A percentile compares a stretch with the other conserved stretches of the same genome.
phyloP scores from a whole-genome alignment of 1,140 invertebrate genomes.

The Gonatopus flavifemur region DNA sequence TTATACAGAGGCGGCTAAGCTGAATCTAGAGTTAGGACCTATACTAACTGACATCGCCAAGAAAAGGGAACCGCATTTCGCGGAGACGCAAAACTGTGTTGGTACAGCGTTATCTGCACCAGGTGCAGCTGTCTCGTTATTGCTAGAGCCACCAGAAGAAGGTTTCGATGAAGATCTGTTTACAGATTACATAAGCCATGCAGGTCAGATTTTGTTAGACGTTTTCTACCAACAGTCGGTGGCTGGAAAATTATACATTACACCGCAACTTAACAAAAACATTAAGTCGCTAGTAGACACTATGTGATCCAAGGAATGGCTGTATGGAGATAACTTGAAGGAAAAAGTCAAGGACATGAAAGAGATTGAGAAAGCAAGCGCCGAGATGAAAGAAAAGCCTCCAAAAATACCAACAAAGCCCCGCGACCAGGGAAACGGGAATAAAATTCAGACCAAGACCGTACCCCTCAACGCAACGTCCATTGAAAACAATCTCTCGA shows the following conservation, averaged over 20 bases:
- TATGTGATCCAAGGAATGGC: constrained; percentile 27
- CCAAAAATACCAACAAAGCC: not conserved
- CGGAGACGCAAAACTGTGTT: constrained; percentile 11
- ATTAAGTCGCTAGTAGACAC: constrained; percentile 34
- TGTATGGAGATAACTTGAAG: constrained; percentile 20
- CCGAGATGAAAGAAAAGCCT: constrained; percentile 13
- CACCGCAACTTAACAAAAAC: constrained; percentile 12
- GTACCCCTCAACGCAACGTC: constrained; percentile 10
- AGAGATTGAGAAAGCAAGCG: constrained; percentile 15
- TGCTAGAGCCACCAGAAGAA: constrained; percentile 15
- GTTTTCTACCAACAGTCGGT: constrained; percentile 28
- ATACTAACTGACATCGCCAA: constrained; percentile 9
- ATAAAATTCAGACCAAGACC: no score
- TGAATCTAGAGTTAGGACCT: constrained; percentile 17
- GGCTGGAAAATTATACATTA: constrained; percentile 16
- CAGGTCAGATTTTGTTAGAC: constrained; percentile 17
- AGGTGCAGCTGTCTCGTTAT: constrained; percentile 10
- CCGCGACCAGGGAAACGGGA: constrained; percentile 13
- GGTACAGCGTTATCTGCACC: constrained; percentile 6
- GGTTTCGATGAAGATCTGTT: constrained; percentile 4
- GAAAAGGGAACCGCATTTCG: constrained; percentile 14
- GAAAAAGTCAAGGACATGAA: constrained; percentile 16
- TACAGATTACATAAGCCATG: constrained; percentile 18
- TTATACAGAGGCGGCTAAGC: constrained; percentile 17
- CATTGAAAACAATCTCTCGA: no score